A percentile compares a stretch with the other conserved stretches of the same genome.
phyloP scores from a whole-genome alignment of 2,113 vertebrate genomes.

The Choloepus hoffmanni region DNA sequence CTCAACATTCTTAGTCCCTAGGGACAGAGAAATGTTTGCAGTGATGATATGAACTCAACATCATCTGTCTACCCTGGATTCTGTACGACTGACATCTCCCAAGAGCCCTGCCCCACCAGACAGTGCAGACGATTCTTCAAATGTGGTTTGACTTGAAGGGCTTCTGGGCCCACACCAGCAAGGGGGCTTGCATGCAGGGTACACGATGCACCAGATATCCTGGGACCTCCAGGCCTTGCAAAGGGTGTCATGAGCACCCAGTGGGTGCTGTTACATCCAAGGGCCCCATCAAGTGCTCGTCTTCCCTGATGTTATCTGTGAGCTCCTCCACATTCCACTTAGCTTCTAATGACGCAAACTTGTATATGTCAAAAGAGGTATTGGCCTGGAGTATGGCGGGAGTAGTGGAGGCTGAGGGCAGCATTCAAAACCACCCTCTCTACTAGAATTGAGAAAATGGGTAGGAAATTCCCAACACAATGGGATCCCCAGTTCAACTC shows the following conservation, averaged over 20 bases:
- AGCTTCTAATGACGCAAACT: neutral
- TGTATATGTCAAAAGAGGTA: neutral
- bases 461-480: neutral
- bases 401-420: neutral
- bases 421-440: neutral
- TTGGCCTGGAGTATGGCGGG: rapidly evolving
- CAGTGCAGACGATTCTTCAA: neutral
- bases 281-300: neutral
- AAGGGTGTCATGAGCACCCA: neutral
- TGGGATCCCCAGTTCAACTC: neutral
- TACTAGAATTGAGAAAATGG: neutral
- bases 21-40: neutral
- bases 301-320: rapidly evolving
- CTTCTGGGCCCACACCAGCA: no score
- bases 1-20: neutral
- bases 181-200: neutral
- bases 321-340: neutral
- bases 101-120: neutral
- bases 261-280: rapidly evolving
- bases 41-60: neutral
- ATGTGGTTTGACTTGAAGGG: neutral
- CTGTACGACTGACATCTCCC: neutral
- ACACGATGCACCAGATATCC: rapidly evolving
- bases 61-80: neutral
- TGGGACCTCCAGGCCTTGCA: neutral